Evolutionary conservation across 2,888 invertebrate species (phyloP), one percentile per base, ranked within the genome.

Genomic region (Diarsia rubi): DNA sequence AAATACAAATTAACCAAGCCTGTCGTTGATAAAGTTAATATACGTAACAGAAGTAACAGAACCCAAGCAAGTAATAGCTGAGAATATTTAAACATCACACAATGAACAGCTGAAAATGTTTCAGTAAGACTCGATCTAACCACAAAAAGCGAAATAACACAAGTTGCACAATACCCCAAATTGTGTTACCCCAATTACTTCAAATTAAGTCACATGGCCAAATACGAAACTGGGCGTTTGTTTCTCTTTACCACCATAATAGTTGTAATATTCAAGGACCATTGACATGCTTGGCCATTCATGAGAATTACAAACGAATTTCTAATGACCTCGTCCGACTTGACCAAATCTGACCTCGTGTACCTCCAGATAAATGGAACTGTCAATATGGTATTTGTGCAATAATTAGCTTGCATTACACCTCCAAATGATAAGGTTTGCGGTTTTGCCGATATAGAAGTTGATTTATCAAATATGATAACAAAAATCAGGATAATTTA

Each of bases 261-360:
- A 44, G 77, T 63, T 31, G 42, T 66, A 81, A 81, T 75, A 31
- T 72, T 52, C 71, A 75, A 78, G 67, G 75, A 73, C 73, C 65
- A 59, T 45, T 82, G 87, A 83, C 76, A 84, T 87, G 84, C 84
- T 87, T 81, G 78, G 80, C 72, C 75, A 86, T 85, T 81, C 79
- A 81, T 86, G 81, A 84, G 84, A 81, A 85, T 81, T 82, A 63
- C 79, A 77, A 84, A 85, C 72, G 47, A 81, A 84, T 82, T 86
- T 78, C 80, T 78, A 63, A 52, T 75, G 86, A 76, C 92, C 91
- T 88, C 90, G 92, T 88, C 81, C 90, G 87, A 88, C 73, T 90
- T 91, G 78, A 87, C 86, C 86, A 87, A 88, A 86, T 89, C 77
- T 88, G 88, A 89, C 92, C 89, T 91, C 90, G 88, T 67, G 60